Evolutionary conservation across 2,888 invertebrate genomes (phyloP).

Genomic region (Hemaris fuciformis): DNA sequence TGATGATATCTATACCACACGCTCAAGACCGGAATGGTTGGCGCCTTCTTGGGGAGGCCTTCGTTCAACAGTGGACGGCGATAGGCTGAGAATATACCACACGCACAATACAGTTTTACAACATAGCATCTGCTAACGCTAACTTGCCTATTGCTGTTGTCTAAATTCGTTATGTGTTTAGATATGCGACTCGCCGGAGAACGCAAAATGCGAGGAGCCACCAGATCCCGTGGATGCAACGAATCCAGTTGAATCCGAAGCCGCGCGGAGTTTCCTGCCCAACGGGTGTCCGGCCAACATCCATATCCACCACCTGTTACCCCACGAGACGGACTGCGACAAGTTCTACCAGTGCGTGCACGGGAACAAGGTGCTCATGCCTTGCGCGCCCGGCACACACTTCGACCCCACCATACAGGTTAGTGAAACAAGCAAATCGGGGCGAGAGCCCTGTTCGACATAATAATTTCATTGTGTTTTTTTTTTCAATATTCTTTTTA

Average conservation of each 20-base stretch:
- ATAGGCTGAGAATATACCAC: no score
- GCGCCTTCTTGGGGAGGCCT: no score
- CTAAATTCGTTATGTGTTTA: not conserved
- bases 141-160: not conserved
- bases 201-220: constrained; percentile 15
- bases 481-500: no score
- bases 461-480: no score
- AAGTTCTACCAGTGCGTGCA: not conserved
- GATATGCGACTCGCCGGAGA: constrained; percentile 29
- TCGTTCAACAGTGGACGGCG: no score
- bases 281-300: constrained; percentile 29
- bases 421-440: no score
- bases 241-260: not conserved
- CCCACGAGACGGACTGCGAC: not conserved
- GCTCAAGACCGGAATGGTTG: no score
- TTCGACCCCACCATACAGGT: not conserved
- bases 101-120: no score
- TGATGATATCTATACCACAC: no score
- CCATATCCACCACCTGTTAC: not conserved
- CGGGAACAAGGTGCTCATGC: not conserved
- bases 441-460: no score
- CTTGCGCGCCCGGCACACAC: not conserved
- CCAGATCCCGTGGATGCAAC: not conserved
- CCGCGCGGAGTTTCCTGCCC: constrained; percentile 13
- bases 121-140: constrained; percentile 1